Conservation (phyloP, 2,797 vertebrate species). For the Sarcoramphus papa region DNA sequence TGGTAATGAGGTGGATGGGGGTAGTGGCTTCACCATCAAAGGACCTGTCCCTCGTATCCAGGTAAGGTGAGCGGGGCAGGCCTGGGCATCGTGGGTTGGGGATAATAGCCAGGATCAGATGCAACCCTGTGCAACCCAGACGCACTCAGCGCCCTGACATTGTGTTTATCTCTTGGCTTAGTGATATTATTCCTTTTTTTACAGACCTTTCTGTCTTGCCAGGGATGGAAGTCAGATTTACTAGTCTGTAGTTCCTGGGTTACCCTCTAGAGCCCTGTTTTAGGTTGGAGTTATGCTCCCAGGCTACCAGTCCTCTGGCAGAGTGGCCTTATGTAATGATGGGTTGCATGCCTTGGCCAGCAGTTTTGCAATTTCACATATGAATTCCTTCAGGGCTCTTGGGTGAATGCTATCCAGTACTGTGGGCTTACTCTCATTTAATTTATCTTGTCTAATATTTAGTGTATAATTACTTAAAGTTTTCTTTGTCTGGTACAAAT, state of each 20-base stretch:
- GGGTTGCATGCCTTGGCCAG: background rate
- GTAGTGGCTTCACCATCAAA: background rate
- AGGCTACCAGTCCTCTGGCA: background rate
- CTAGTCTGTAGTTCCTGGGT: background rate
- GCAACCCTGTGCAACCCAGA: background rate
- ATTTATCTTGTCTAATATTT: background rate
- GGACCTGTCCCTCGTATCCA: background rate
- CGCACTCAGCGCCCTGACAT: background rate
- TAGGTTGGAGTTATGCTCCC: background rate
- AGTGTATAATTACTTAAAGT: background rate
- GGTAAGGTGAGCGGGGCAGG: background rate
- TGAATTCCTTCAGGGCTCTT: background rate
- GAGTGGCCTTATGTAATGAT: background rate
- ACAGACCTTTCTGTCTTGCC: background rate
- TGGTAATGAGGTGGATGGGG: rapidly evolving
- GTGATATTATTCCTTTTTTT: background rate
- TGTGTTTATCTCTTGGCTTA: background rate
- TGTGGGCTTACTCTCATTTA: background rate
- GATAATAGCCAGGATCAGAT: background rate
- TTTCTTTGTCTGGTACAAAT: background rate
- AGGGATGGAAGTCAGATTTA: background rate
- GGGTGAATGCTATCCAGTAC: background rate
- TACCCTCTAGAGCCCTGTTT: background rate
- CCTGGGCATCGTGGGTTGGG: background rate
- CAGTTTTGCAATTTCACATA: background rate